These are phyloP conservation scores for Eupeodes luniger DNA, from an alignment of 2,888 invertebrate species.

Conservation along the genomic window DNA sequence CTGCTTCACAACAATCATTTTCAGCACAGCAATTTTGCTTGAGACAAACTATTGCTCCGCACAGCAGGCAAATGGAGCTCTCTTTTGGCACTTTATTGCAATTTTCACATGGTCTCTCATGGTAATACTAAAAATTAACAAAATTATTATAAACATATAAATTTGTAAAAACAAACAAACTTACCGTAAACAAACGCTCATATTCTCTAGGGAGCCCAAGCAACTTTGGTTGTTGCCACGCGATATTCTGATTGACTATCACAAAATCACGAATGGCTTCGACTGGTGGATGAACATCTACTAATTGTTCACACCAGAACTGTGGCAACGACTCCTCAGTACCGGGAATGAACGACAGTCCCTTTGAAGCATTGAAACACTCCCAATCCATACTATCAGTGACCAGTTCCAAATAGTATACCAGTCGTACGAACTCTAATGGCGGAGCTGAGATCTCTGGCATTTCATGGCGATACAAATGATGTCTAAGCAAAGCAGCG, in stretches of 20 bases:
- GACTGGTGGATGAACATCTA: slow-evolving; percentile 84
- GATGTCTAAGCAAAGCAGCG: slow-evolving; percentile 92
- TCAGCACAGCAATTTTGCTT: slow-evolving; percentile 94
- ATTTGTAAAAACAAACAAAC: slow-evolving; percentile 47
- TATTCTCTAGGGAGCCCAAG: slow-evolving; percentile 95
- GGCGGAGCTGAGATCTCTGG: slow-evolving; percentile 88
- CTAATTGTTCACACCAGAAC: slow-evolving; percentile 89
- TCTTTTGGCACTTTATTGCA: slow-evolving; percentile 96
- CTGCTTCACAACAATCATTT: slow-evolving; percentile 93
- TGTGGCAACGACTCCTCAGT: slow-evolving; percentile 86
- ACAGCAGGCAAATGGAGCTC: slow-evolving; percentile 95
- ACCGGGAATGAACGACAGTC: slow-evolving; percentile 86
- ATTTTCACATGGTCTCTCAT: slow-evolving; percentile 93
- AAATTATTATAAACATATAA: not conserved
- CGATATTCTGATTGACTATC: slow-evolving; percentile 88
- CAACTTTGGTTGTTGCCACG: slow-evolving; percentile 93
- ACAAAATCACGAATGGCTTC: slow-evolving; percentile 87
- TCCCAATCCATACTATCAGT: slow-evolving; percentile 88
- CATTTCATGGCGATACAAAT: slow-evolving; percentile 91
- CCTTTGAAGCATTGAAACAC: slow-evolving; percentile 87
- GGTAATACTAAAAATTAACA: slow-evolving; percentile 89
- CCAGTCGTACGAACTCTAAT: slow-evolving; percentile 91
- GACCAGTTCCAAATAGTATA: slow-evolving; percentile 91
- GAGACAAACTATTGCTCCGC: slow-evolving; percentile 96
- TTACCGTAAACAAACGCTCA: slow-evolving; percentile 94